Base-by-base conservation (phyloP, 2,888 invertebrate species). In the Xanthia togata region DNA sequence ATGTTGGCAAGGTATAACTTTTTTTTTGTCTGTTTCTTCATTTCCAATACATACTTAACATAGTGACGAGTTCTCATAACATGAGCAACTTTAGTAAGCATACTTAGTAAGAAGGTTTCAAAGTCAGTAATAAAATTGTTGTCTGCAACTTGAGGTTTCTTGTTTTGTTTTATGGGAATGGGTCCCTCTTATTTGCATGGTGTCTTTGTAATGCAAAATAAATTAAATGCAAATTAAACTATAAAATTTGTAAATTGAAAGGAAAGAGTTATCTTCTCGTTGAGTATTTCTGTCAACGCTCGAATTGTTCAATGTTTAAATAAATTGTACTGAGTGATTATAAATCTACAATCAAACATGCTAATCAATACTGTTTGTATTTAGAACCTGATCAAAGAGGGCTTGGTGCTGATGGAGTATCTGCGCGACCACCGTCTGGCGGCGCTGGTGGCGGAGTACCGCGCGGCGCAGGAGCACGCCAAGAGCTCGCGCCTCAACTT, bases 401-500 rank as follows among this genome's bases (percentile, higher is more conserved):
- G 99, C 2, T 97, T 98, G 78, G 97, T 99, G 63, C 94, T 99
- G 81, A 98, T 98, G 86, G 99, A 99, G 80, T 97, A 97, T 78
- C 96, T 98, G 83, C 98, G 98, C 87, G 99, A 99, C 91, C 98
- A 97, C 84, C 97, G 98, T 88, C 97, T 99, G 85, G 97, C 98
- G 81, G 97, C 98, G 92, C 94, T 99, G 93, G 97, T 98, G 93
- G 95, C 97, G 62, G 98, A 98, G 90, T 99, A 99, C 95, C 97
- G 97, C 92, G 97, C 97, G 76, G 99, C 99, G 64, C 98, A 99
- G 94, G 98, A 98, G 84, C 97, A 97, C 85, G 99, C 99, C 38
- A 98, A 98, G 96, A 98, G 97, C 90, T 97, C 98, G 88, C 99
- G 99, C 93, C 97, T 98, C 90, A 98, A 98, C 95, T 98, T 99